A percentile compares a stretch with the other conserved stretches of the same genome.
phyloP scores from a whole-genome alignment of 1,140 invertebrate genomes.

The Tigriopus japonicus region DNA sequence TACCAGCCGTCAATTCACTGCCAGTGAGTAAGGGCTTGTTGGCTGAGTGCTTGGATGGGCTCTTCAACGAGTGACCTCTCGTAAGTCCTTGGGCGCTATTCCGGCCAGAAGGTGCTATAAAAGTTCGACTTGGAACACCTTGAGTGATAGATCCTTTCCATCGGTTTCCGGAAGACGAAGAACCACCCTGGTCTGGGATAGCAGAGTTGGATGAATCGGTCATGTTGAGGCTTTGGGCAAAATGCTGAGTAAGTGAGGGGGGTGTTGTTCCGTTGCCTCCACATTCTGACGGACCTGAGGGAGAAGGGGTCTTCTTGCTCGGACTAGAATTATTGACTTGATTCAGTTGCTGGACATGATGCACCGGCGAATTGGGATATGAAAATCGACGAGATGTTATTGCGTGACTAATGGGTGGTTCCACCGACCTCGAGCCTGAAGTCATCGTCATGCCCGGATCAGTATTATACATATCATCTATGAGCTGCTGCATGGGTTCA shows the following conservation, averaged over 20 bases:
- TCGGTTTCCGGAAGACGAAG: not conserved
- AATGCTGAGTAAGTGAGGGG: too few species aligned
- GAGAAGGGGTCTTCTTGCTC: too few species aligned
- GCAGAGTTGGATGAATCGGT: too few species aligned
- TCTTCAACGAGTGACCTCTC: not conserved
- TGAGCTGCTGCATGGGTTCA: not conserved
- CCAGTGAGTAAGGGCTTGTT: too few species aligned
- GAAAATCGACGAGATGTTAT: conserved; percentile 4
- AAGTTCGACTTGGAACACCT: conserved; percentile 2
- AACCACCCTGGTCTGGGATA: too few species aligned
- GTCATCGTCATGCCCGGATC: not conserved
- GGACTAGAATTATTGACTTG: too few species aligned
- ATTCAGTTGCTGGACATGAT: not conserved
- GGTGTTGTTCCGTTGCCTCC: too few species aligned
- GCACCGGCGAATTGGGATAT: conserved; percentile 13
- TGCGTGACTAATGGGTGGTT: not conserved
- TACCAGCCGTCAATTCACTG: too few species aligned
- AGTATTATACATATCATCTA: conserved; percentile 10
- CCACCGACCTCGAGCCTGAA: not conserved
- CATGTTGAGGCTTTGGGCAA: too few species aligned
- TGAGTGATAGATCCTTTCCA: conserved; percentile 14
- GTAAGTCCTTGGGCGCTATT: not conserved
- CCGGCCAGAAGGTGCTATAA: too few species aligned
- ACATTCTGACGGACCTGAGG: too few species aligned
- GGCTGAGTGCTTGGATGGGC: too few species aligned